Conservation (phyloP, 1,140 invertebrate genomes). For the Spodoptera frugiperda region DNA sequence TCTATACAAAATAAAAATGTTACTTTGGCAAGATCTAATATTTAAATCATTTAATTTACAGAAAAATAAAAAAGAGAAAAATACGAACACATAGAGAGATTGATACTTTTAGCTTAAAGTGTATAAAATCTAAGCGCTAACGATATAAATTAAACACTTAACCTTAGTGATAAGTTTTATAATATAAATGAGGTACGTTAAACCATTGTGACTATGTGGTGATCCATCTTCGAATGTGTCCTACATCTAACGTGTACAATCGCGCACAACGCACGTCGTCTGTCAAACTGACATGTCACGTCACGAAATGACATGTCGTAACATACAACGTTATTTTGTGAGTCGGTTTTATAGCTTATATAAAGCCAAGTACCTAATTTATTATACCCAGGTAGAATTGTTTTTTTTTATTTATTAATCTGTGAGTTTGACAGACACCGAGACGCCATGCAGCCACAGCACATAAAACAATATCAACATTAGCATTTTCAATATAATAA, state of each 20-base stretch:
- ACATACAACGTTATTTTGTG: not conserved
- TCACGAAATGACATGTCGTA: constrained; percentile 25
- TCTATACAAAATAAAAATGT: constrained; percentile 59
- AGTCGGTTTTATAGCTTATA: not conserved
- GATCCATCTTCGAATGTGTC: constrained; percentile 45
- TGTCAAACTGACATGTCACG: constrained; percentile 48
- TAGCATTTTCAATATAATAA: constrained; percentile 74
- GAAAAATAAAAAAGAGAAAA: constrained; percentile 48
- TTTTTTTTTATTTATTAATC: constrained; percentile 5
- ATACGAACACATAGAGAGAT: constrained; percentile 48
- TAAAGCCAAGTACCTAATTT: no score
- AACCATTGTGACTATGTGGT: constrained; percentile 81
- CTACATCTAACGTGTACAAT: constrained; percentile 72
- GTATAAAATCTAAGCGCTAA: constrained; percentile 58
- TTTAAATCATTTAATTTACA: constrained; percentile 55
- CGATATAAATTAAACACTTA: constrained; percentile 71
- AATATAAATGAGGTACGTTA: constrained; percentile 83
- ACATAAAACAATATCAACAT: constrained; percentile 78
- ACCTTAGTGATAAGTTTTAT: constrained; percentile 66
- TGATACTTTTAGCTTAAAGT: constrained; percentile 58
- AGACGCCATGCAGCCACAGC: constrained; percentile 60
- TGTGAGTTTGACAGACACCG: constrained; percentile 57
- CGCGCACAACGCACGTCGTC: constrained; percentile 50
- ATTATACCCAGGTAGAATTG: not conserved
- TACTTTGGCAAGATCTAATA: constrained; percentile 69